Conservation (phyloP, 1,140 invertebrate species). For the Laupala kohalensis region DNA sequence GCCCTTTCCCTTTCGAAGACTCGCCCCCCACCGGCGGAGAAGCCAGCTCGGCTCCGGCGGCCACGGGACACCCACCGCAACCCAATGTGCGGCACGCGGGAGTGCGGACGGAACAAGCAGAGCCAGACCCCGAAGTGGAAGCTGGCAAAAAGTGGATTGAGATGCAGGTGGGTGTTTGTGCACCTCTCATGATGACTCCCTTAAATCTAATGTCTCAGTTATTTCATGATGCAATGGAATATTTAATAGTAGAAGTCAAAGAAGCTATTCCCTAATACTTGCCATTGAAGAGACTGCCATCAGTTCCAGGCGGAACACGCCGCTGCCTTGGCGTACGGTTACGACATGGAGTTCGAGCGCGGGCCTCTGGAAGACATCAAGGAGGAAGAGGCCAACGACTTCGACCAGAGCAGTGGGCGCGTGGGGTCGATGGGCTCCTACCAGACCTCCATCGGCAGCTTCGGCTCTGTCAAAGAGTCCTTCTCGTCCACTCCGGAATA, state of each 20-base stretch:
- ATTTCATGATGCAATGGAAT: no score
- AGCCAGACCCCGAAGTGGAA: slow-evolving; percentile 43
- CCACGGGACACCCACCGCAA: slow-evolving; percentile 32
- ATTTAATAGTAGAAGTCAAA: no score
- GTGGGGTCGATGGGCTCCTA: slow-evolving; percentile 68
- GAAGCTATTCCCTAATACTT: no score
- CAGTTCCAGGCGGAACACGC: slow-evolving; percentile 57
- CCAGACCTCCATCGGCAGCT: slow-evolving; percentile 63
- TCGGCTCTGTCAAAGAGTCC: slow-evolving; percentile 61
- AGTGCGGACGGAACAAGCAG: slow-evolving; percentile 19
- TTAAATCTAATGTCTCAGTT: no score
- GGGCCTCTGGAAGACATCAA: slow-evolving; percentile 81
- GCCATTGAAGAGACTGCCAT: no score
- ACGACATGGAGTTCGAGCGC: slow-evolving; percentile 53
- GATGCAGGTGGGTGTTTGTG: slow-evolving; percentile 31
- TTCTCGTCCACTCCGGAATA: slow-evolving; percentile 72
- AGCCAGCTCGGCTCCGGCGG: slow-evolving; percentile 9
- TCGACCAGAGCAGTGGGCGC: slow-evolving; percentile 61
- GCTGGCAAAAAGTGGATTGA: slow-evolving; percentile 77
- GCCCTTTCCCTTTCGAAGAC: slow-evolving; percentile 57
- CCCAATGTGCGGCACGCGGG: slow-evolving; percentile 19
- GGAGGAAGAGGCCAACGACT: slow-evolving; percentile 74
- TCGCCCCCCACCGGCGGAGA: slow-evolving; percentile 39
- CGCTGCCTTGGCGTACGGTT: slow-evolving; percentile 46
- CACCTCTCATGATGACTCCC: no score